Percentiles rank a stretch among this genome's conserved stretches.
These are phyloP conservation scores for Brachionus angularis DNA, from an alignment of 1,140 invertebrate species.

Conservation along the genomic window DNA sequence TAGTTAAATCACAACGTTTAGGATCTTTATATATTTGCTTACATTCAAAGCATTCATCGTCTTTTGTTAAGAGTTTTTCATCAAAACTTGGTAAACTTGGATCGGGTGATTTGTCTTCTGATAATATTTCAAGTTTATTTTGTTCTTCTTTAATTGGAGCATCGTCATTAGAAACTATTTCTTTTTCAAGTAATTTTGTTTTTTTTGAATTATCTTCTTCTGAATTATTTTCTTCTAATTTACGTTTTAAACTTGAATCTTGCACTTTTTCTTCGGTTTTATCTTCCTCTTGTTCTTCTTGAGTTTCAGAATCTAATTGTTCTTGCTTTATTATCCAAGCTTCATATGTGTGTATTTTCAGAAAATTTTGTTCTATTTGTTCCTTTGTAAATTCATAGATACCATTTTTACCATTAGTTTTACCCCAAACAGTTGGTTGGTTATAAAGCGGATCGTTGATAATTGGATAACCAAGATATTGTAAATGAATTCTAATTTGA, in stretches of 20 bases:
- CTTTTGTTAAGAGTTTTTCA: slow-evolving; percentile 50
- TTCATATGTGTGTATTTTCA: slow-evolving; percentile 37
- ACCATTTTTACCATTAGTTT: slow-evolving; percentile 82
- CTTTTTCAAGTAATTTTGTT: not conserved
- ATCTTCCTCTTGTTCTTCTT: not conserved
- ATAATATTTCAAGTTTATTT: not conserved
- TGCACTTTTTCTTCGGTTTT: not conserved
- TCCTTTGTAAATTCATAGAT: slow-evolving; percentile 84
- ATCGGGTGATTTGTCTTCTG: slow-evolving; percentile 51
- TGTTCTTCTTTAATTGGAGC: too few relatives aligned
- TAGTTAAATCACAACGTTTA: slow-evolving; percentile 78
- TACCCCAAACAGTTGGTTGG: slow-evolving; percentile 56
- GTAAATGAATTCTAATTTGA: slow-evolving; percentile 89
- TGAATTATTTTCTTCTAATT: not conserved
- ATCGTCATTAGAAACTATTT: not conserved
- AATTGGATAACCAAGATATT: slow-evolving; percentile 88
- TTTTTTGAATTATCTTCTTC: not conserved
- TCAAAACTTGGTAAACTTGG: slow-evolving; percentile 64
- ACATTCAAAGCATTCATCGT: slow-evolving; percentile 85
- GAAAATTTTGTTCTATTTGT: slow-evolving; percentile 60
- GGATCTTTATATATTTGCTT: slow-evolving; percentile 83
- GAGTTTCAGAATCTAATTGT: not conserved
- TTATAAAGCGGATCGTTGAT: slow-evolving; percentile 68
- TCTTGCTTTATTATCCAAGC: slow-evolving; percentile 29
- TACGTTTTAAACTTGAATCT: not conserved